Conservation (phyloP, 2,888 invertebrate genomes). For the Cryptus viduatorius region DNA sequence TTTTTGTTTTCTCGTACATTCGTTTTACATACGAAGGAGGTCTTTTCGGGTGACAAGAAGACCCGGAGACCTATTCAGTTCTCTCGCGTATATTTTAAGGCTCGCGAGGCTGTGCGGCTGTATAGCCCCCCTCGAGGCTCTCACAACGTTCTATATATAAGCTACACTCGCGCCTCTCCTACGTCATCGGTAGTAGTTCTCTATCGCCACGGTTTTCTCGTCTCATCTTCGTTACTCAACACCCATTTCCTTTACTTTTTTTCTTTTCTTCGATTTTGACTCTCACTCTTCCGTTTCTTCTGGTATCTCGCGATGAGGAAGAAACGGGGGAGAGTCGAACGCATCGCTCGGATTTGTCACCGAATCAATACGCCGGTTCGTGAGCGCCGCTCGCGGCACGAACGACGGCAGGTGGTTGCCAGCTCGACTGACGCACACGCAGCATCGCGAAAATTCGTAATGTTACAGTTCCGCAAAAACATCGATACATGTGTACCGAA, state of each 20-base stretch:
- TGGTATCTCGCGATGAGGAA: not conserved
- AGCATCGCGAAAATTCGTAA: slow-evolving; percentile 29
- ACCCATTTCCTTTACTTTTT: slow-evolving; percentile 34
- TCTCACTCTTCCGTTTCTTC: slow-evolving; percentile 6
- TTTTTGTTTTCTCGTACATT: not conserved
- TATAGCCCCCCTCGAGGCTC: slow-evolving; percentile 24
- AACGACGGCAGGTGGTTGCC: slow-evolving; percentile 67
- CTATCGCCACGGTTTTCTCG: slow-evolving; percentile 12
- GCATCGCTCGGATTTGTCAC: slow-evolving; percentile 78
- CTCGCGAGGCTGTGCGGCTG: slow-evolving; percentile 46
- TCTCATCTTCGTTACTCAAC: slow-evolving; percentile 11
- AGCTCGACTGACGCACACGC: slow-evolving; percentile 22
- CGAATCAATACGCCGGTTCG: slow-evolving; percentile 79
- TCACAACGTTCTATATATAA: slow-evolving; percentile 62
- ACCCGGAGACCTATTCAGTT: slow-evolving; percentile 54
- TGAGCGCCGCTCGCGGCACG: slow-evolving; percentile 57
- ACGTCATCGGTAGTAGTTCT: slow-evolving; percentile 18
- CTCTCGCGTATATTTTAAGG: slow-evolving; percentile 66
- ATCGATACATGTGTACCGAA: not conserved
- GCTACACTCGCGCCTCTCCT: slow-evolving; percentile 29
- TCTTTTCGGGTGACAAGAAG: slow-evolving; percentile 55
- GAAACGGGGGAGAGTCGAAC: slow-evolving; percentile 28
- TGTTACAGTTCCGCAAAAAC: not conserved
- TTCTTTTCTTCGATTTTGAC: not conserved
- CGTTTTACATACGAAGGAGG: slow-evolving; percentile 13